phyloP scores from a whole-genome alignment of 2,797 vertebrate species.

The Pseudochirops cupreus region DNA sequence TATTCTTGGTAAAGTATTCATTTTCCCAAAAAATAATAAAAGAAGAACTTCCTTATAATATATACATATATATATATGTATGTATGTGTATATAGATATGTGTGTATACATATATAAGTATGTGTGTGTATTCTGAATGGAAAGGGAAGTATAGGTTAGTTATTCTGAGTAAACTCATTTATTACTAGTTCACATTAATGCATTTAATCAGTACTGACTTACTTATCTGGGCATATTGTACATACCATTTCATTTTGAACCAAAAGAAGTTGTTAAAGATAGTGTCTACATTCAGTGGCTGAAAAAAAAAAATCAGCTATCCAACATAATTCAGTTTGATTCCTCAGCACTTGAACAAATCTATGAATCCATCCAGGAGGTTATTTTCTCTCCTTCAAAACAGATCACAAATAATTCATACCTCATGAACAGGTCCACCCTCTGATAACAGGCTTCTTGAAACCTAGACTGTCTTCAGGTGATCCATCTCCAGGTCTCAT shows the following conservation, averaged over 20 bases:
- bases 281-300: slow-evolving; percentile 2
- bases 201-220: slow-evolving; percentile 19
- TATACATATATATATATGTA: background rate
- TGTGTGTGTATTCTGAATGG: slow-evolving; percentile 1
- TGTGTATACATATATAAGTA: background rate
- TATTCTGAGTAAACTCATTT: background rate
- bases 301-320: slow-evolving; percentile 27
- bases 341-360: background rate
- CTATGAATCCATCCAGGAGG: background rate
- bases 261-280: slow-evolving; percentile 20
- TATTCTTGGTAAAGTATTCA: background rate
- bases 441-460: background rate
- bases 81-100: background rate
- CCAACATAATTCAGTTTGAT: background rate
- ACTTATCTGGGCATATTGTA: background rate
- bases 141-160: background rate
- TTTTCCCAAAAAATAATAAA: background rate
- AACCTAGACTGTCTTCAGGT: background rate
- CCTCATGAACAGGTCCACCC: background rate
- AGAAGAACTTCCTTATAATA: background rate
- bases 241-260: slow-evolving; percentile 26
- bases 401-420: background rate
- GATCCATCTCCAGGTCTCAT: background rate
- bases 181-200: background rate
- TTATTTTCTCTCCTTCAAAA: slow-evolving; percentile 2